Evolutionary conservation across 2,797 vertebrate species (phyloP).

Genomic region (Hephaestus fuliginosus): DNA sequence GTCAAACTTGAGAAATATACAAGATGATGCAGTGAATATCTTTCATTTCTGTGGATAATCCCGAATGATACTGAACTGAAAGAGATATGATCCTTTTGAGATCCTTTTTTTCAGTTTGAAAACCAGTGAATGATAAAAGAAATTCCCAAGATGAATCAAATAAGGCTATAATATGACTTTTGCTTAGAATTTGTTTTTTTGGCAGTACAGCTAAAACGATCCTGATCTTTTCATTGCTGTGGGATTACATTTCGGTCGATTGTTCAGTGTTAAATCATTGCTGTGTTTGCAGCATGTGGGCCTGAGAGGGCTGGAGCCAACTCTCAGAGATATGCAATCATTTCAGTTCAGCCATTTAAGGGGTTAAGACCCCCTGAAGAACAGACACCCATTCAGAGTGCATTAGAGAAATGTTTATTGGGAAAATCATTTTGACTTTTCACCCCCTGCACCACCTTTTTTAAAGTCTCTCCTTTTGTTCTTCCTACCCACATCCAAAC

Average conservation of each 20-base stretch:
- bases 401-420: not conserved
- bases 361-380: constrained; percentile 52
- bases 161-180: constrained; percentile 17
- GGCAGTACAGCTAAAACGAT: constrained; percentile 35
- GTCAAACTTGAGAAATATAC: constrained; percentile 32
- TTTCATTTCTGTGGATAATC: constrained; percentile 32
- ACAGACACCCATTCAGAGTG: constrained; percentile 22
- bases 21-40: constrained; percentile 13
- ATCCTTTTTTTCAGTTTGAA: constrained; percentile 32
- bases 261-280: constrained; percentile 43
- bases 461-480: constrained; percentile 10
- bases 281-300: constrained; percentile 48
- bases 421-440: not conserved
- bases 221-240: constrained; percentile 19
- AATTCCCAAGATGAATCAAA: constrained; percentile 2
- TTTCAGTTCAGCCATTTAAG: constrained; percentile 35
- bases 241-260: constrained; percentile 33
- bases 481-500: constrained; percentile 17
- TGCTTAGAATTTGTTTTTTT: constrained; percentile 42
- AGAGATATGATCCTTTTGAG: not conserved
- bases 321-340: constrained; percentile 75
- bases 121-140: constrained; percentile 10
- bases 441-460: not conserved
- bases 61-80: constrained; percentile 10
- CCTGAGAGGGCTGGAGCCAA: constrained; percentile 56